Evolutionary conservation across 2,888 invertebrate species (phyloP).

Genomic region (Leptinotarsa haldemani): DNA sequence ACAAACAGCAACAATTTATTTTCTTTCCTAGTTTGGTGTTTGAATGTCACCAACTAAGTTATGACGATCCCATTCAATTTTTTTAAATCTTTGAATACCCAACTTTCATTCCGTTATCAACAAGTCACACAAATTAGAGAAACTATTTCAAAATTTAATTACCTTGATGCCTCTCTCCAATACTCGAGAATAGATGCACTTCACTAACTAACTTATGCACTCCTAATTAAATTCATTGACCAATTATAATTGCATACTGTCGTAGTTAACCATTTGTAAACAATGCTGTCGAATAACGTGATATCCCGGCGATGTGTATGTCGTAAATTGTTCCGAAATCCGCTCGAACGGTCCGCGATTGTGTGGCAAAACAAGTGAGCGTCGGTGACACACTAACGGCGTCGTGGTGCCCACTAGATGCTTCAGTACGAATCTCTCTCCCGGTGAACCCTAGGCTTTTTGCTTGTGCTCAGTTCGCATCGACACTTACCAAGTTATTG

Average conservation of each 20-base stretch:
- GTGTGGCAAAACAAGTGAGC: slow-evolving; percentile 33
- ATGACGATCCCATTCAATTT: too few relatives aligned
- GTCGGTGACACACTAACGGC: slow-evolving; percentile 51
- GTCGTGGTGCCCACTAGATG: slow-evolving; percentile 53
- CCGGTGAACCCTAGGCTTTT: slow-evolving; percentile 57
- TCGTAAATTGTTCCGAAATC: slow-evolving; percentile 20
- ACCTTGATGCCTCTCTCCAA: background rate
- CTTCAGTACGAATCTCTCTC: slow-evolving; percentile 47
- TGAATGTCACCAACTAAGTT: too few relatives aligned
- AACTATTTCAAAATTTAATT: background rate
- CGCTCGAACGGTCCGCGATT: slow-evolving; percentile 17
- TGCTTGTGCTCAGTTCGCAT: slow-evolving; percentile 51
- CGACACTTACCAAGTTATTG: slow-evolving; percentile 36
- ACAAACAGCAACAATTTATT: too few relatives aligned
- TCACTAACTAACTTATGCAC: slow-evolving; percentile 7
- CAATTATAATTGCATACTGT: slow-evolving; percentile 1
- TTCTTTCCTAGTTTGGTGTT: too few relatives aligned
- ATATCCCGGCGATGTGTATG: background rate
- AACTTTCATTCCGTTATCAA: too few relatives aligned
- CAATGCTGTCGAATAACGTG: slow-evolving; percentile 16
- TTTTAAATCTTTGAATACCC: too few relatives aligned
- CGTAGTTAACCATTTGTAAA: slow-evolving; percentile 4
- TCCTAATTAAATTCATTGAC: background rate
- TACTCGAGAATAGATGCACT: background rate
- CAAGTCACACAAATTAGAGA: too few relatives aligned